phyloP scores from a whole-genome alignment of 2,888 invertebrate species.

The Stomorhina lunata region DNA sequence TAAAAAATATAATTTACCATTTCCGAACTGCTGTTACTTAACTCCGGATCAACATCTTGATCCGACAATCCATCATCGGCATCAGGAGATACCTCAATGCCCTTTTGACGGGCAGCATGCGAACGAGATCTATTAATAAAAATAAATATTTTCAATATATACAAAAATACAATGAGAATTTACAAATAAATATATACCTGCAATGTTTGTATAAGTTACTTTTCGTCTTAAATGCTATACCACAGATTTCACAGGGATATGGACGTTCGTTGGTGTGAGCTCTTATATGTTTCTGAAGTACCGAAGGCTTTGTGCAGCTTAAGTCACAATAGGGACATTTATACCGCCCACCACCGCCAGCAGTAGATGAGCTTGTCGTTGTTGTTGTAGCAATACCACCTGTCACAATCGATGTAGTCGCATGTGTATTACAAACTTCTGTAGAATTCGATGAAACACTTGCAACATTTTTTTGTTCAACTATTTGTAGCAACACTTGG shows the following conservation, averaged over 20 bases:
- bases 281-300: conserved; percentile 95
- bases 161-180: no score
- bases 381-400: background rate
- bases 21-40: conserved; percentile 79
- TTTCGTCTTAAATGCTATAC: conserved; percentile 95
- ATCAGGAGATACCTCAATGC: conserved; percentile 81
- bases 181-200: no score
- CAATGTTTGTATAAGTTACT: conserved; percentile 96
- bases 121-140: conserved; percentile 83
- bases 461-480: conserved; percentile 17
- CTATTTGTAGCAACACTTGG: conserved; percentile 36
- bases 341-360: conserved; percentile 83
- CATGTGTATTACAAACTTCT: conserved; percentile 21
- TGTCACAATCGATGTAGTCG: background rate
- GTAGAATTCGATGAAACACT: background rate
- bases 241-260: conserved; percentile 93
- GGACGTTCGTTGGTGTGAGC: conserved; percentile 96
- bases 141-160: background rate
- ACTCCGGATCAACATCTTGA: conserved; percentile 82
- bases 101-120: conserved; percentile 85
- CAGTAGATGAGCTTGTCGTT: conserved; percentile 36
- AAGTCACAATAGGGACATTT: conserved; percentile 93
- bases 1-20: conserved; percentile 71
- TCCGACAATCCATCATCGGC: conserved; percentile 84
- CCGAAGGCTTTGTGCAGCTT: conserved; percentile 95